Base-by-base conservation (phyloP, 2,113 vertebrate genomes). In the Hippocampus abdominalis region DNA sequence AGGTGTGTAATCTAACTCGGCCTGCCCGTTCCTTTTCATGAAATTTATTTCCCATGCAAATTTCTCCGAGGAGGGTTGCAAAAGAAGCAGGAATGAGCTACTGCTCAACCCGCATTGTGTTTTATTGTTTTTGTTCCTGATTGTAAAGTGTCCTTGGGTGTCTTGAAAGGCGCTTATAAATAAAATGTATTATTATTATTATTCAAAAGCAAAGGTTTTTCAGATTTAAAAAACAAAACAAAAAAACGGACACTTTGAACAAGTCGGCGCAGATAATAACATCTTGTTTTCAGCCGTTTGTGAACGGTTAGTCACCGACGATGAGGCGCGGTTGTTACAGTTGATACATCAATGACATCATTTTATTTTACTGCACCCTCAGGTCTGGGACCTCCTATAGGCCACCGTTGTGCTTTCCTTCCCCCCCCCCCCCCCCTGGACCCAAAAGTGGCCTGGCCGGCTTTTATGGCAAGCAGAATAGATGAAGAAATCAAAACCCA, bases 401-500 rank as follows among this genome's bases (percentile, higher is more conserved):
- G 59, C 77, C 42, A 69, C 59, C 70, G 66, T 62, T 25, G 51
- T 63, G 40, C 65, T 32, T 40, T 46, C 59, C 66, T 56, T 53
- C 48, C 72, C n/a, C n/a, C n/a, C n/a, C n/a, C n/a, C n/a, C n/a
- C n/a, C n/a, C n/a, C 36, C 8, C 66, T 32, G 60, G 27, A 68
- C 51, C 65, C 42, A 62, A 54, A 53, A 59, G 73, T 61, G 63
- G 71, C 40, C 61, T 63, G 73, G 81, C 64, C 23, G 4, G 12
- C 15, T 73, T 84, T 81, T 79, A 65, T 73, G 57, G 15, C 9
- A 25, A 70, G 59, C 64, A 80, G 74, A 84, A 88, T 84, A 81
- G 74, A 85, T 69, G 79, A 81, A 86, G 83, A 89, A 89, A 88
- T 81, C 76, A 75, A 87, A 90, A 88, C 87, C 88, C 82, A n/a